Base-by-base conservation (phyloP, 2,888 invertebrate genomes). In the Synergus laeviventris region DNA sequence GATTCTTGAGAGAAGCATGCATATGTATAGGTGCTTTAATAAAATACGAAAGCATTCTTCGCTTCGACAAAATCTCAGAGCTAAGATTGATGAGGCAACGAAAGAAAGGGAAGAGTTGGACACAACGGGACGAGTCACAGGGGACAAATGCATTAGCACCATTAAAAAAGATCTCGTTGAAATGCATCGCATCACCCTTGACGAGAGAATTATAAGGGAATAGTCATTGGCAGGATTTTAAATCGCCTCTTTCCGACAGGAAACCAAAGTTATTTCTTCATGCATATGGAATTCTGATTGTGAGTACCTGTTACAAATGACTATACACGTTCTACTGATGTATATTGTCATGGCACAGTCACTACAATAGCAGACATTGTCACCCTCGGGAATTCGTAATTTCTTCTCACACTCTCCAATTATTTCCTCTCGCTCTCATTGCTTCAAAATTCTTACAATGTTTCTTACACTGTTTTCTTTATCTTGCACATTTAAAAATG, bases 71-170 rank as follows among this genome's bases (percentile, higher is more conserved):
- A 74, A 74, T 66, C 77, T 61, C 61, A 78, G 77, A 74, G 76
- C 76, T 78, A 79, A 78, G 79, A 80, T 76, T 77, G 74, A 80
- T 73, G 70, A 73, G 78, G 79, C 73, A 75, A 74, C 62, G 49
- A 66, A 74, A 75, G 59, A 75, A 77, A 77, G 75, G 75, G 73
- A 74, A 73, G 59, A 75, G 75, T 76, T 60, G 78, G 62, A 64
- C 36, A 14, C 11, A 42, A 42, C 42, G 42, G 12, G 14, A 42
- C 3, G 42, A 42, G 45, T 59, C 39, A 70, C 42, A 76, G 76
- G 78, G 75, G 61, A 78, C 75, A 80, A 78, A 80, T 81, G 74
- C 81, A 78, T 80, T 81, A 80, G 77, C 80, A 78, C 80, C 78
- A 80, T 81, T 77, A 77, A 75, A 76, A 74, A 76, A 64, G 75